These are phyloP conservation scores for Drosophila arizonae DNA, from an alignment of 1,140 invertebrate species.

Conservation along the genomic window DNA sequence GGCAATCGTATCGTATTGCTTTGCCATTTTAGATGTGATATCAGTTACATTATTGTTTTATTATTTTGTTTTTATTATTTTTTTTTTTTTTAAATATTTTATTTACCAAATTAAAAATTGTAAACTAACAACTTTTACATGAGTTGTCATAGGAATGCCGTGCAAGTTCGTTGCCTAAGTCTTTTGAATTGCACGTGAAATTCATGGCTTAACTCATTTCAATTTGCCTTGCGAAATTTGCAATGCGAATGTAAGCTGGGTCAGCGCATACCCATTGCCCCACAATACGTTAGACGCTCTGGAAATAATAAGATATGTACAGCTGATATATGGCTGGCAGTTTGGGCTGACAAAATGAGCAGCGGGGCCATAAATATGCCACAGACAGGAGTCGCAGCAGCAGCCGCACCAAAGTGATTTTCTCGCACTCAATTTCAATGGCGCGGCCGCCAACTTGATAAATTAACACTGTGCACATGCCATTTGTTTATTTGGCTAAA, in stretches of 20 bases:
- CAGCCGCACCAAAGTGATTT: slow-evolving; percentile 67
- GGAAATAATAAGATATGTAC: slow-evolving; percentile 73
- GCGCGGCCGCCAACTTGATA: slow-evolving; percentile 62
- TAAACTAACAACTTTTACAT: not conserved
- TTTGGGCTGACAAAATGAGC: slow-evolving; percentile 74
- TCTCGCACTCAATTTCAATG: slow-evolving; percentile 73
- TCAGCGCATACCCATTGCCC: slow-evolving; percentile 63
- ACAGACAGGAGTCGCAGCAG: slow-evolving; percentile 40
- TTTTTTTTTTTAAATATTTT: too few species aligned
- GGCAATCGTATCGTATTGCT: not conserved
- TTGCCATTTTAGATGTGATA: not conserved
- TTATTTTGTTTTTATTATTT: too few species aligned
- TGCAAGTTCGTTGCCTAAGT: slow-evolving; percentile 36
- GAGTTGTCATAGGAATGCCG: not conserved
- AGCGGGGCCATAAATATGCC: slow-evolving; percentile 62
- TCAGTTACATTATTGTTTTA: not conserved
- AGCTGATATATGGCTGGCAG: slow-evolving; percentile 72
- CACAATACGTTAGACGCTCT: slow-evolving; percentile 37
- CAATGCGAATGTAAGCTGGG: slow-evolving; percentile 56
- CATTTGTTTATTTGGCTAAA: slow-evolving; percentile 79
- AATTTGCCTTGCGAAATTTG: not conserved
- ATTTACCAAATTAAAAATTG: too few species aligned
- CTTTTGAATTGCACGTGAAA: slow-evolving; percentile 19
- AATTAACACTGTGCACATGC: slow-evolving; percentile 79
- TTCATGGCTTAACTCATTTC: not conserved